These are phyloP conservation scores for Istiophorus platypterus DNA, from an alignment of 2,113 vertebrate species.

Conservation along the genomic window DNA sequence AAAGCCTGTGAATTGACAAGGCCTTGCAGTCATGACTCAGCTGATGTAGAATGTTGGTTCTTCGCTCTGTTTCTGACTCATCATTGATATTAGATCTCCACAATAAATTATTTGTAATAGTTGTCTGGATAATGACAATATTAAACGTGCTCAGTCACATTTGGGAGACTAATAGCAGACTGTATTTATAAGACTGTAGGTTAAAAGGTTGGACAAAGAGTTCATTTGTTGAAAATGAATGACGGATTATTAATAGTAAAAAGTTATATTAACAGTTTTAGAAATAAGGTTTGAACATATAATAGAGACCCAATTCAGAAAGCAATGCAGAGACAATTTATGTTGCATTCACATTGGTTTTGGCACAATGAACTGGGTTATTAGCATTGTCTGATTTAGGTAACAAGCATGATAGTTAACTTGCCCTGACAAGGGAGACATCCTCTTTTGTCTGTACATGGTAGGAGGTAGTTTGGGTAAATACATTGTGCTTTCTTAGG, in stretches of 20 bases:
- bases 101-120: not conserved
- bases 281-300: not conserved
- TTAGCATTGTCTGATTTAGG: not conserved
- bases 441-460: constrained; percentile 1
- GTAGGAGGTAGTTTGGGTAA: not conserved
- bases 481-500: constrained; percentile 3
- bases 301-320: not conserved
- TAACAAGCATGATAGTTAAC: constrained; percentile 8
- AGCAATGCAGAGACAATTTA: not conserved
- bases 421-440: constrained; percentile 12
- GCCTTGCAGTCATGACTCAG: constrained; percentile 4
- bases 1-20: not conserved
- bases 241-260: not conserved
- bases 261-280: not conserved
- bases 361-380: not conserved
- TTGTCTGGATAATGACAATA: not conserved
- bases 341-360: not conserved
- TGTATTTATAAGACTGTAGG: not conserved
- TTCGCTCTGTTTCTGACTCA: constrained; percentile 2
- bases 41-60: not conserved
- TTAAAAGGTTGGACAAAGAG: not conserved
- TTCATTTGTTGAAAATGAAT: not conserved
- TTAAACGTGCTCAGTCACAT: not conserved
- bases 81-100: not conserved
- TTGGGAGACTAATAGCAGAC: not conserved